A percentile compares a stretch with the other conserved stretches of the same genome.
Conservation (phyloP, 1,140 invertebrate genomes). For the Ectropis grisescens region DNA sequence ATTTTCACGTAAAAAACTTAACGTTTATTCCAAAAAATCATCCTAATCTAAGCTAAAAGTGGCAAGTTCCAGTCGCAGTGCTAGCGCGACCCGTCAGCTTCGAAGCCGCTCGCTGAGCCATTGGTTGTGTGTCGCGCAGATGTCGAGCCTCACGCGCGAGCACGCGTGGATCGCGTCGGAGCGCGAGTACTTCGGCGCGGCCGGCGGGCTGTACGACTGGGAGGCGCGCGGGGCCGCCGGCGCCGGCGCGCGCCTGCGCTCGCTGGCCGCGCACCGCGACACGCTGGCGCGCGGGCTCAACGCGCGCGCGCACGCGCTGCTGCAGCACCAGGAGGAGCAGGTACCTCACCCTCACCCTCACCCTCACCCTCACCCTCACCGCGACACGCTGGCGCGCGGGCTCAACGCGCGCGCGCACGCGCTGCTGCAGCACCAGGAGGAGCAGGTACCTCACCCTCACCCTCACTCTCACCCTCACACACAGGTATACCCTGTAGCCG, state of each 20-base stretch:
- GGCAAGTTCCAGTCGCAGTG: no score
- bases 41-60: no score
- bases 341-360: slow-evolving; percentile 34
- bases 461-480: background rate
- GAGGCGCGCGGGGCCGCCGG: slow-evolving; percentile 71
- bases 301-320: slow-evolving; percentile 86
- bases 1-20: no score
- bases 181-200: slow-evolving; percentile 82
- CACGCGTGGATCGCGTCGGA: slow-evolving; percentile 85
- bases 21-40: no score
- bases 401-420: slow-evolving; percentile 91
- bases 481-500: background rate
- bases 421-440: slow-evolving; percentile 43
- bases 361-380: background rate
- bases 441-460: no score
- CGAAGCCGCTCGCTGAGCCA: no score
- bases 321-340: slow-evolving; percentile 89
- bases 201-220: slow-evolving; percentile 74
- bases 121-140: no score
- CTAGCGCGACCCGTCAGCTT: no score
- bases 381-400: slow-evolving; percentile 75
- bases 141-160: slow-evolving; percentile 46
- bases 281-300: slow-evolving; percentile 83
- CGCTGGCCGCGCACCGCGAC: slow-evolving; percentile 77
- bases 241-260: slow-evolving; percentile 71